These are phyloP conservation scores for Platysteira castanea DNA, from an alignment of 2,113 vertebrate genomes.

Conservation along the genomic window DNA sequence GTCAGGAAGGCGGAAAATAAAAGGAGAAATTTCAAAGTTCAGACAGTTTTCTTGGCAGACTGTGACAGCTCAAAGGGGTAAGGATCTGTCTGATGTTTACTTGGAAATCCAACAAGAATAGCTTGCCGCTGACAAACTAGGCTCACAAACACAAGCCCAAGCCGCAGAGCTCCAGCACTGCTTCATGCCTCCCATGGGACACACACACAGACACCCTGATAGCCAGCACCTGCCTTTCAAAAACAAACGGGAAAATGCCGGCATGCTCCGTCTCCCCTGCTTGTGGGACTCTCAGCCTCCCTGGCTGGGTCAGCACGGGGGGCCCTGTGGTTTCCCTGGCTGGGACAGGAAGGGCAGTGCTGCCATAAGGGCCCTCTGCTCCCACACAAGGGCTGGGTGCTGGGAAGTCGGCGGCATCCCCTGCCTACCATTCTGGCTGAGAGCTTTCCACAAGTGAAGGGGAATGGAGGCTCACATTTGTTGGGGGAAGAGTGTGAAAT, in stretches of 20 bases:
- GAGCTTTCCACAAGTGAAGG: background rate
- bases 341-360: background rate
- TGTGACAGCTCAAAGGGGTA: background rate
- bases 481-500: background rate
- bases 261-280: background rate
- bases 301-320: background rate
- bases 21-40: slow-evolving; percentile 22
- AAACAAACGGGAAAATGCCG: background rate
- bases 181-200: background rate
- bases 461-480: background rate
- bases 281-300: background rate
- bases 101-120: background rate
- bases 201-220: background rate
- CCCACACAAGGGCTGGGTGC: background rate
- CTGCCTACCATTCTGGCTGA: background rate
- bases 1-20: slow-evolving; percentile 24
- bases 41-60: slow-evolving; percentile 14
- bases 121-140: background rate
- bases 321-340: background rate
- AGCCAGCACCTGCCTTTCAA: background rate
- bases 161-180: background rate
- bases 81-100: slow-evolving; percentile 6
- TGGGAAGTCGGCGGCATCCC: background rate
- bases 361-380: background rate
- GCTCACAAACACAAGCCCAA: background rate